Conservation (phyloP, 2,797 vertebrate genomes). For the Furcifer pardalis region DNA sequence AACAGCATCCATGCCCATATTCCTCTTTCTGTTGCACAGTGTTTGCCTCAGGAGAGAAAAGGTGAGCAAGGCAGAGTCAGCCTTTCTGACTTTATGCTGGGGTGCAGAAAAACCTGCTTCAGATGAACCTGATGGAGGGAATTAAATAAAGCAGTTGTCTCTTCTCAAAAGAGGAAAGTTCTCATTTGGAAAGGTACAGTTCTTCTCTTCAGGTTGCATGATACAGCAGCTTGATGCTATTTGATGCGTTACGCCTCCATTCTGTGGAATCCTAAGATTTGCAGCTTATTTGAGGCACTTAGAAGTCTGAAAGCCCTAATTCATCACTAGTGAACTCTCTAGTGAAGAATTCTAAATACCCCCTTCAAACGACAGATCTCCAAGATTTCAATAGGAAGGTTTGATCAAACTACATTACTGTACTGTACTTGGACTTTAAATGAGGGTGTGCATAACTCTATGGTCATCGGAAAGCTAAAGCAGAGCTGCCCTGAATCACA, state of each 20-base stretch:
- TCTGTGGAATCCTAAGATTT: too few species aligned
- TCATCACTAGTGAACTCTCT: too few species aligned
- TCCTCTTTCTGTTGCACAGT: background rate
- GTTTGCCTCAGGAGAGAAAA: background rate
- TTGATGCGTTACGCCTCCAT: too few species aligned
- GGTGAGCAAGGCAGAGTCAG: background rate
- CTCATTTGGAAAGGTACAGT: background rate
- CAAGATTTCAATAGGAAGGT: too few species aligned
- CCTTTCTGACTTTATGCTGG: background rate
- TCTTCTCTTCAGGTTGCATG: background rate
- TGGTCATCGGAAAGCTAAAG: background rate
- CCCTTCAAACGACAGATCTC: too few species aligned
- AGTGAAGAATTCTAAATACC: too few species aligned
- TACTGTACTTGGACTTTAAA: background rate
- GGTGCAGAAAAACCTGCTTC: background rate
- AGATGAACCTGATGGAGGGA: background rate
- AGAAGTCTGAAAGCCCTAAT: too few species aligned
- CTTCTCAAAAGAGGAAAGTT: background rate
- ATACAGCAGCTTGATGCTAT: too few species aligned
- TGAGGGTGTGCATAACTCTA: background rate
- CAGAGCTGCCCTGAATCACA: background rate
- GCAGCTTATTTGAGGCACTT: too few species aligned
- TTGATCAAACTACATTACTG: too few species aligned
- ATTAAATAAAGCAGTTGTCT: background rate
- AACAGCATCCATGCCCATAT: background rate